Base-by-base conservation (phyloP, 2,888 invertebrate genomes). In the Cerastis leucographa region DNA sequence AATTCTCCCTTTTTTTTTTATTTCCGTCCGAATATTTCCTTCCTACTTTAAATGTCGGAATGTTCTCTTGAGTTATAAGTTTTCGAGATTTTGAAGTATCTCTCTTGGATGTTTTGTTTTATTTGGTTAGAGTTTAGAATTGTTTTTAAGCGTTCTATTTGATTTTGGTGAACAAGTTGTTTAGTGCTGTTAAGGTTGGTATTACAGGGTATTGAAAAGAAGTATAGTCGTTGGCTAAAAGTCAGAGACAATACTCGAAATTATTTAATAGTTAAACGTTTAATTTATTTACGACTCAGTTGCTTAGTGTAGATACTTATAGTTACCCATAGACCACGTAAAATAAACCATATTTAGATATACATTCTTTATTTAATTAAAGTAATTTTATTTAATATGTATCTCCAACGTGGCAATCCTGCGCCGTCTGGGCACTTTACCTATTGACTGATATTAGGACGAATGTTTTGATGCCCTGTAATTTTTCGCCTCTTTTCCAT, bases 1-100 rank as follows among this genome's bases (percentile, higher is more conserved):
- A 87, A 88, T 81, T 66, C 72, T 71, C 86, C 84, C 85, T 84
- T 89, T 90, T 90, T 90, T 84, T 90, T 90, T 90, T 89, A 86
- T 87, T 83, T 70, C 44, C 76, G 46, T 81, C 83, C 84, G 87
- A 90, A 90, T 89, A 90, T 90, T 90, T 87, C 81, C 77, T 76
- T 83, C 83, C 77, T 87, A 83, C 84, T 86, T 90, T 87, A 85
- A 87, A 89, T 87, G 83, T 79, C 74, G 87, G 85, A 87, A 88
- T 86, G 88, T 85, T 86, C 85, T 86, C 89, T 86, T 87, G 85
- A 86, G 86, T 84, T 76, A 80, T 81, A 83, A 89, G 85, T 88
- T 88, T 74, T 59, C 35, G 42, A 78, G 72, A 79, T 85, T 83
- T 80, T 68, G 54, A 78, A 84, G 67, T 66, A 74, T 65, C 40